Evolutionary conservation across 2,113 vertebrate species (phyloP).

Genomic region (Siniperca knerii): DNA sequence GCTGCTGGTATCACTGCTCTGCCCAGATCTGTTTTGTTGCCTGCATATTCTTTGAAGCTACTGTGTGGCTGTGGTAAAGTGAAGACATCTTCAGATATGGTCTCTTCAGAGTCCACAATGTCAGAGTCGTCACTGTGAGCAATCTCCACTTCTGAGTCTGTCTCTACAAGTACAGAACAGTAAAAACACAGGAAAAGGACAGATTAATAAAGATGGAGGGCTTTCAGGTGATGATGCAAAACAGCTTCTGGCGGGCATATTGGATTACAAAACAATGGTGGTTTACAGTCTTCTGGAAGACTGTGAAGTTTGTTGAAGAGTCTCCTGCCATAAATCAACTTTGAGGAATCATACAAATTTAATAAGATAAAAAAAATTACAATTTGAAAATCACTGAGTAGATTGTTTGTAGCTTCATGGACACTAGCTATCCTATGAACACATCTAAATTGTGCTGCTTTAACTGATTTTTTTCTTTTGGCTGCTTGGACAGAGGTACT

Average conservation of each 20-base stretch:
- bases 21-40: slow-evolving; percentile 52
- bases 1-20: slow-evolving; percentile 74
- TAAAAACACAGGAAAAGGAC: background rate
- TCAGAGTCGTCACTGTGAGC: slow-evolving; percentile 26
- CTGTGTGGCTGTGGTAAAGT: slow-evolving; percentile 53
- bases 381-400: no score
- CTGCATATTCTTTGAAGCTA: slow-evolving; percentile 77
- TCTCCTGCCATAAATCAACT: background rate
- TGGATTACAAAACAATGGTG: background rate
- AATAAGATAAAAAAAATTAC: background rate
- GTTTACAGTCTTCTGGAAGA: background rate
- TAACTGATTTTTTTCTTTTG: no score
- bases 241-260: background rate
- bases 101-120: slow-evolving; percentile 36
- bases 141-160: slow-evolving; percentile 44
- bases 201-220: no score
- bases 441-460: no score
- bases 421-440: no score
- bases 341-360: background rate
- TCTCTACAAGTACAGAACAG: slow-evolving; percentile 26
- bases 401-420: no score
- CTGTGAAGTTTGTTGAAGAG: background rate
- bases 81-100: slow-evolving; percentile 44
- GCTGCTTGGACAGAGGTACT: no score
- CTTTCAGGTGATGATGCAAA: background rate